A percentile compares a stretch with the other conserved stretches of the same genome.
Conservation (phyloP, 2,113 vertebrate species). For the Microtus ochrogaster region DNA sequence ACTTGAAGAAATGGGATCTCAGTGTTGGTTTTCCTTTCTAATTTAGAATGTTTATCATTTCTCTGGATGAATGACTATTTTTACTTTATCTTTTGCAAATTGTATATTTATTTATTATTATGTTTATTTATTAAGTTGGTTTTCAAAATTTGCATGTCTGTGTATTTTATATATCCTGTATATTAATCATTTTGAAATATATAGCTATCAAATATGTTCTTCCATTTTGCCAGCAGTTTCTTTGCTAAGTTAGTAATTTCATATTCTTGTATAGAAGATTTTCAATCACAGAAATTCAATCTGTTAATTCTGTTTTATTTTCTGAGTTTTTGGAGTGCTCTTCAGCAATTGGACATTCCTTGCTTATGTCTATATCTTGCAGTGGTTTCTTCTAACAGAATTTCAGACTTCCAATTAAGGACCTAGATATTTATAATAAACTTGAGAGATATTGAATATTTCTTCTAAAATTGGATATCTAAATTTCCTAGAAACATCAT, state of each 20-base stretch:
- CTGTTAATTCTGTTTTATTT: neutral
- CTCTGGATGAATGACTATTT: neutral
- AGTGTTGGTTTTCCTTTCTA: neutral
- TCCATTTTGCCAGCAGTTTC: neutral
- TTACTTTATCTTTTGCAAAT: neutral
- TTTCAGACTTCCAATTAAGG: neutral
- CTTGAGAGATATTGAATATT: neutral
- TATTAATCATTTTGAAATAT: neutral
- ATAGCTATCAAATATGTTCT: neutral
- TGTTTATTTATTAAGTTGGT: neutral
- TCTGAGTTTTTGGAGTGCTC: neutral
- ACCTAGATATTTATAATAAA: neutral
- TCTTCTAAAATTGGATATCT: neutral
- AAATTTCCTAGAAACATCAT: neutral
- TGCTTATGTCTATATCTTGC: neutral
- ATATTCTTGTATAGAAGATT: neutral
- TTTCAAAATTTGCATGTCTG: too few species aligned
- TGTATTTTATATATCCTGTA: neutral
- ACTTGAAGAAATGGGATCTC: too few species aligned
- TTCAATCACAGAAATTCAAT: neutral
- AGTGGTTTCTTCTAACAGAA: neutral
- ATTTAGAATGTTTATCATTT: too few species aligned
- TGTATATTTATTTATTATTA: neutral
- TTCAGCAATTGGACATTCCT: neutral
- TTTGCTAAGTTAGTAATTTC: neutral